These are phyloP conservation scores for Carettochelys insculpta DNA, from an alignment of 2,113 vertebrate genomes.

Conservation along the genomic window DNA sequence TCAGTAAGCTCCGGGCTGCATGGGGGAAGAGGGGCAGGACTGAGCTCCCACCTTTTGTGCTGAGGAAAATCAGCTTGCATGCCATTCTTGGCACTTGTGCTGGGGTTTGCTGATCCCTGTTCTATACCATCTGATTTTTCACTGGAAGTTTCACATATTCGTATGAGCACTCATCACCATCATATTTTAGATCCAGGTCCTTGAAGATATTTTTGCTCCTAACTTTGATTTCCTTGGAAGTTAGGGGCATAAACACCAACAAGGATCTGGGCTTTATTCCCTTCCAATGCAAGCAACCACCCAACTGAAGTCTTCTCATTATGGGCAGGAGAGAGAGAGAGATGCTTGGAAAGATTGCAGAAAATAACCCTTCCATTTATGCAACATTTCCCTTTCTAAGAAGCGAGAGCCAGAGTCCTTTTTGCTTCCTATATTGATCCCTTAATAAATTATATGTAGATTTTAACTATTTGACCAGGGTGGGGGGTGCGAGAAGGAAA, in stretches of 20 bases:
- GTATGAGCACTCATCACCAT: neutral
- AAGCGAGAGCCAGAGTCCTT: constrained; percentile 54
- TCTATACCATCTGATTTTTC: neutral
- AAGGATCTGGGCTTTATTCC: neutral
- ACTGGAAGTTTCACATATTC: neutral
- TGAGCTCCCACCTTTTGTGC: too few species aligned
- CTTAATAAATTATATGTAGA: neutral
- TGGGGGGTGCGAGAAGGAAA: neutral
- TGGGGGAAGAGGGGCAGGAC: too few species aligned
- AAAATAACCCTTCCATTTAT: neutral
- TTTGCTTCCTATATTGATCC: neutral
- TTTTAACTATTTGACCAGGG: neutral
- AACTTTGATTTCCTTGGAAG: neutral
- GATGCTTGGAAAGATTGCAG: neutral
- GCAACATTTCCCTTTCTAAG: neutral
- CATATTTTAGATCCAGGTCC: neutral
- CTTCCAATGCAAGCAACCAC: neutral
- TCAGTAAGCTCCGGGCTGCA: too few species aligned
- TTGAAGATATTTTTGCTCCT: neutral
- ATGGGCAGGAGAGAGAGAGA: constrained; percentile 1
- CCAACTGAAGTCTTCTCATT: neutral
- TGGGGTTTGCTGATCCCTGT: too few species aligned
- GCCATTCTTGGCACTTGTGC: too few species aligned
- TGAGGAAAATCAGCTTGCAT: too few species aligned
- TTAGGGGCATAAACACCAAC: neutral